Base-by-base conservation (phyloP, 2,888 invertebrate species). In the Euplagia quadripunctaria region DNA sequence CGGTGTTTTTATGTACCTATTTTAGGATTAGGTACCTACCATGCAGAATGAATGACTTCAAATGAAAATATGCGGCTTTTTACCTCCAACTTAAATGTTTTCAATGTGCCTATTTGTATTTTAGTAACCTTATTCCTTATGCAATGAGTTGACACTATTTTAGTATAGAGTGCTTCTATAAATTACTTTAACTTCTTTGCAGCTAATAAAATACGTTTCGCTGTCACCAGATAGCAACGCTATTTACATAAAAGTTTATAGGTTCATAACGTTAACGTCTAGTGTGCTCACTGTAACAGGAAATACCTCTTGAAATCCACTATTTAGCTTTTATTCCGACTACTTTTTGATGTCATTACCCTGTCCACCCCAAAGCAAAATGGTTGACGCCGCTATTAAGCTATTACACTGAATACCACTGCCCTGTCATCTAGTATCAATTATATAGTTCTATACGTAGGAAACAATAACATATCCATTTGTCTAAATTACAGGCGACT, bases 371-470 rank as follows among this genome's bases (percentile, higher is more conserved):
- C 76, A 79, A 78, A 78, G 80, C 79, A 79, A 86, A 77, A 87
- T 84, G 86, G 84, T 81, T 77, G 85, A 78, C 85, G 80, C 75
- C 80, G 82, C 83, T 84, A 92, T 91, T 91, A 91, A 83, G 83
- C 88, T 82, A 91, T 92, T 92, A 92, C 82, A 81, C 68, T 79
- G 80, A 79, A 79, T 79, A 73, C 67, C 79, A 76, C 79, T 84
- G 80, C 89, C 90, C 90, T 92, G 85, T 91, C 85, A 90, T 90
- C 85, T 83, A 86, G 75, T 46, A 75, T 74, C 86, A 86, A 88
- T 89, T 88, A 90, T 31, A 31, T 80, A 79, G 76, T 77, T 74
- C 79, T 83, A 83, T 80, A 79, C 80, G 79, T 70, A 69, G 73
- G 70, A 82, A 84, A 87, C 81, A 83, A 82, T 79, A 78, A 71